phyloP scores from a whole-genome alignment of 2,888 invertebrate species.

The Apoda limacodes region DNA sequence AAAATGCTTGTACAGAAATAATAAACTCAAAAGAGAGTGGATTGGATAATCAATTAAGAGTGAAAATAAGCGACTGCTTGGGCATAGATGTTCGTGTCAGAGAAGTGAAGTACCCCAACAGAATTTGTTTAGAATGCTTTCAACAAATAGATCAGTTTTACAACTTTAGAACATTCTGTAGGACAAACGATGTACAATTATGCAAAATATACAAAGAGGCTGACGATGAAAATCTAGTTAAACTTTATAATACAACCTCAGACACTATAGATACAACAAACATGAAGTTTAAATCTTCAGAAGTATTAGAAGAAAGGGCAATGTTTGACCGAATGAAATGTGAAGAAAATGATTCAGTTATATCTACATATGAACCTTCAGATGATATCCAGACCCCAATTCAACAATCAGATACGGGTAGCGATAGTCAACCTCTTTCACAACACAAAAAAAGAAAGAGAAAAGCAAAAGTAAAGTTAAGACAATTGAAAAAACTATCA shows the following conservation, averaged over 20 bases:
- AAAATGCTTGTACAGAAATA: conserved; percentile 30
- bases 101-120: conserved; percentile 28
- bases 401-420: conserved; percentile 16
- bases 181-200: conserved; percentile 32
- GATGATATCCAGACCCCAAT: no score
- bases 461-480: conserved; percentile 20
- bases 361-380: no score
- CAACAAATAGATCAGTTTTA: conserved; percentile 35
- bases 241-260: no score
- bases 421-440: conserved; percentile 10
- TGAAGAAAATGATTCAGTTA: no score
- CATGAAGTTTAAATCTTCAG: no score
- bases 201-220: conserved; percentile 30
- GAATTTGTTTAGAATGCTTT: conserved; percentile 37
- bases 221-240: no score
- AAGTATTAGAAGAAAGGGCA: conserved; percentile 21
- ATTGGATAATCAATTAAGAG: conserved; percentile 10
- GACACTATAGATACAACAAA: no score
- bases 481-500: conserved; percentile 25
- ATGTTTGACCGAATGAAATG: conserved; percentile 5
- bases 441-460: conserved; percentile 6
- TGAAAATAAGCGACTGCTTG: conserved; percentile 39
- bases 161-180: conserved; percentile 42
- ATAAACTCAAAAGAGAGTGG: conserved; percentile 17
- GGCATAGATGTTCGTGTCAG: no score